Evolutionary conservation across 2,888 invertebrate species (phyloP), one percentile per base, ranked within the genome.

Genomic region (Malacosoma neustria): DNA sequence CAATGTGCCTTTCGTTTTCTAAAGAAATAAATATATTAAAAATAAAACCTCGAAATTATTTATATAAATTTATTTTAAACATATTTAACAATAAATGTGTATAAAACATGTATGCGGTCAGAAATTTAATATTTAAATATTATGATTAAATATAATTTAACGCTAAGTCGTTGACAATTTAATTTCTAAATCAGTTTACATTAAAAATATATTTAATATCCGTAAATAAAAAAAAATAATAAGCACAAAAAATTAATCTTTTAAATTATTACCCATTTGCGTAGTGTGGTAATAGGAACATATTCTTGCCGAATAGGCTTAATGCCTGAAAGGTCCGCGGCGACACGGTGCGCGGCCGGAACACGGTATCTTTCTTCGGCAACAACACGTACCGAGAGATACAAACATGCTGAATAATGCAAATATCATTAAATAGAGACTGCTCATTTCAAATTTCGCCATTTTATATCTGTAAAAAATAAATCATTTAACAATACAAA

Each of bases 291-390:
- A n/a, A n/a, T n/a, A n/a, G n/a, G n/a, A n/a, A n/a, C n/a, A n/a
- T n/a, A n/a, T n/a, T n/a, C n/a, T n/a, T n/a, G n/a, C n/a, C n/a
- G n/a, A n/a, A n/a, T n/a, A n/a, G n/a, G n/a, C n/a, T 4, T 22
- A 22, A 22, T 22, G 40, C 32, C 65, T 57, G 44, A 61, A 73
- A 0, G 77, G 72, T 0, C 79, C 80, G 1, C 80, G 61, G 3
- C 62, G 61, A 43, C 80, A 81, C 0, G 80, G 81, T 0, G 76
- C 70, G 4, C 56, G 53, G 1, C 76, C 77, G 0, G 57, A 2
- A 42, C 77, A 77, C 0, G 71, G 50, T 1, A 76, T 49, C 1
- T 36, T 57, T 47, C 58, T 74, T 41, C 54, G 66, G 37, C 62
- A 49, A 33, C 66, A 57, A 1, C 61, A 65, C 1, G 51, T 62